These are phyloP conservation scores for Nephila pilipes DNA, from an alignment of 1,140 invertebrate genomes.

Conservation along the genomic window DNA sequence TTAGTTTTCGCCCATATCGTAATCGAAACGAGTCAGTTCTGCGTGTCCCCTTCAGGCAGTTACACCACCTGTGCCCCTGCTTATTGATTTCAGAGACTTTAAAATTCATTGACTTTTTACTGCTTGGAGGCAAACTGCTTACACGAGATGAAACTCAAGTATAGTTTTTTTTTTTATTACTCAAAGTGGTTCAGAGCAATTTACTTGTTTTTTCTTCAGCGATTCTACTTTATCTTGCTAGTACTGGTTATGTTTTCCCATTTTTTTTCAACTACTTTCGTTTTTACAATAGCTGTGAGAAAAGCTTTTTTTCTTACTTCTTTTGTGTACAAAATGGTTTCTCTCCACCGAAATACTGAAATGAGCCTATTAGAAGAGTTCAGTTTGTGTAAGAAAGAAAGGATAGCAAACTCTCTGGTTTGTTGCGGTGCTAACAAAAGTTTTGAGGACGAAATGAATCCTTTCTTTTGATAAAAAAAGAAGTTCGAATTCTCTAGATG, in stretches of 20 bases:
- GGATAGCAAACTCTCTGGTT: neutral
- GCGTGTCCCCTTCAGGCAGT: constrained; percentile 39
- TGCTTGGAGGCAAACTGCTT: constrained; percentile 13
- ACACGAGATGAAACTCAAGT: constrained; percentile 36
- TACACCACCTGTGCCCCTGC: constrained; percentile 65
- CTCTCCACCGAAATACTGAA: neutral
- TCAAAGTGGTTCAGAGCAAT: constrained; percentile 48
- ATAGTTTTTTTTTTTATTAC: constrained; percentile 44
- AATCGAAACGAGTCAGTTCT: constrained; percentile 19
- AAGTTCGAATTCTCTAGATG: neutral
- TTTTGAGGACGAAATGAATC: neutral
- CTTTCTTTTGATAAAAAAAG: neutral
- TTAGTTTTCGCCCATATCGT: constrained; percentile 35
- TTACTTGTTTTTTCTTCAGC: constrained; percentile 38
- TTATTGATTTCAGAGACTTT: constrained; percentile 67
- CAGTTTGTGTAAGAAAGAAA: neutral
- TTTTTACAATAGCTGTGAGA: constrained; percentile 27
- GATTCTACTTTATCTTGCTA: constrained; percentile 43
- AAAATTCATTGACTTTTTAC: constrained; percentile 75
- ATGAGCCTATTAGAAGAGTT: constrained; percentile 15
- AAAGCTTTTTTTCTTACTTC: neutral
- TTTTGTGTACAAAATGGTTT: constrained; percentile 38
- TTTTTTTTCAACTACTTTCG: neutral
- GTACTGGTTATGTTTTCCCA: constrained; percentile 40
- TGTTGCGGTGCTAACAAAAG: neutral